Conservation (phyloP, 2,797 vertebrate species). For the Peromyscus eremicus region DNA sequence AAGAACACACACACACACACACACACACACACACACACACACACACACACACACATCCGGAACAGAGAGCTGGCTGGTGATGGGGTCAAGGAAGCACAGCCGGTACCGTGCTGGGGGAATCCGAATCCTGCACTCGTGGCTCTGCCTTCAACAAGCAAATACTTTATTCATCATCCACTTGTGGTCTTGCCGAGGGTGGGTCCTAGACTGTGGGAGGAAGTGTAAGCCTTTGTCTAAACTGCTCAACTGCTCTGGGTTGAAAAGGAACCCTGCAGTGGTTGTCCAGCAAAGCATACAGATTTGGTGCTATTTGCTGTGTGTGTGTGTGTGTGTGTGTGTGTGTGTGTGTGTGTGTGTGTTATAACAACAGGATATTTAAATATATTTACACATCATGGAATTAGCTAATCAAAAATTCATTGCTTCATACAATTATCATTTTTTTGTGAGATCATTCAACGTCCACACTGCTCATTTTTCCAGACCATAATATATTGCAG, state of each 20-base stretch:
- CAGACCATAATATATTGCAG: not conserved
- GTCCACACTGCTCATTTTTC: not conserved
- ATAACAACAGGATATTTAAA: not conserved
- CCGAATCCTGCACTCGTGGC: not conserved
- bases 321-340: not conserved
- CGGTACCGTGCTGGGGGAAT: not conserved
- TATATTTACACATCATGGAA: too few relatives aligned
- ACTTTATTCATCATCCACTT: not conserved
- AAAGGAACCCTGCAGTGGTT: not conserved
- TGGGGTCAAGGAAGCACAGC: not conserved
- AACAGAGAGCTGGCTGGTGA: not conserved
- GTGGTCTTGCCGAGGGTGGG: not conserved
- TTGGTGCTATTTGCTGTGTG: not conserved
- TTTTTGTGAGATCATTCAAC: not conserved
- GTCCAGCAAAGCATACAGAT: not conserved
- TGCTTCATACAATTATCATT: not conserved
- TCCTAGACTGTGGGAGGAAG: not conserved
- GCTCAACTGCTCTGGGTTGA: not conserved
- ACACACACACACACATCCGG: not conserved
- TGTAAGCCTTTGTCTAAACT: not conserved
- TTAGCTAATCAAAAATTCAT: not conserved
- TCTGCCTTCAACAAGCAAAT: not conserved
- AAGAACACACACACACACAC: not conserved
- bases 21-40: not conserved
- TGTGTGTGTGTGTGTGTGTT: not conserved